phyloP scores from a whole-genome alignment of 2,797 vertebrate species.

The Sebastes diaconus region DNA sequence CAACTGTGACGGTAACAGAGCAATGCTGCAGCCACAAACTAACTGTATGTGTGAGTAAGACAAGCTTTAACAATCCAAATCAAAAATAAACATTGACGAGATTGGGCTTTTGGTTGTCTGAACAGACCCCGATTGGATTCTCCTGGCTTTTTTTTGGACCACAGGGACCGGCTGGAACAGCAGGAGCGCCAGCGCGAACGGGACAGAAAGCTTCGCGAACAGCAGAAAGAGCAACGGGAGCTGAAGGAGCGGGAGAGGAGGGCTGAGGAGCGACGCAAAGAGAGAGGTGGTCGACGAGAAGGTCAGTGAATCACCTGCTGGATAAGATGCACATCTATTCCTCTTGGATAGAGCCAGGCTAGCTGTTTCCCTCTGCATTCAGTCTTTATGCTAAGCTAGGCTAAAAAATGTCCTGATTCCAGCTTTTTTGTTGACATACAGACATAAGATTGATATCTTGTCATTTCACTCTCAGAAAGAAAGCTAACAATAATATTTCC shows the following conservation, averaged over 20 bases:
- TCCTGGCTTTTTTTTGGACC: constrained; percentile 62
- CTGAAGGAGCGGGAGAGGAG: constrained; percentile 92
- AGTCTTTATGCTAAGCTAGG: background rate
- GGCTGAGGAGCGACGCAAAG: constrained; percentile 92
- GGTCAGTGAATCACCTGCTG: constrained; percentile 73
- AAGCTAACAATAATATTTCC: background rate
- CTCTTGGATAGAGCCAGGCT: background rate
- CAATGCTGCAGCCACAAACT: background rate
- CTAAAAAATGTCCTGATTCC: background rate
- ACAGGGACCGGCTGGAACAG: constrained; percentile 96
- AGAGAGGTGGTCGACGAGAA: constrained; percentile 90
- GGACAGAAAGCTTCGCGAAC: constrained; percentile 92
- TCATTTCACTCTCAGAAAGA: background rate
- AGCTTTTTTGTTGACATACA: background rate
- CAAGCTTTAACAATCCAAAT: background rate
- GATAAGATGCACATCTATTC: background rate
- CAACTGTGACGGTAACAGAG: background rate
- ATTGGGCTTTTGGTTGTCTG: constrained; percentile 66
- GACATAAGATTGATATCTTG: background rate
- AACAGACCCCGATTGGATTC: constrained; percentile 66
- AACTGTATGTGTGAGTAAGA: constrained; percentile 11
- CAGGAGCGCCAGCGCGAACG: constrained; percentile 92
- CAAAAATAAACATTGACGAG: constrained; percentile 45
- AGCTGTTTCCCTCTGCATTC: background rate
- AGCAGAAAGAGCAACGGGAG: constrained; percentile 94